A percentile compares a stretch with the other conserved stretches of the same genome.
phyloP scores from a whole-genome alignment of 2,888 invertebrate species.

The Rhorus exstirpatorius region DNA sequence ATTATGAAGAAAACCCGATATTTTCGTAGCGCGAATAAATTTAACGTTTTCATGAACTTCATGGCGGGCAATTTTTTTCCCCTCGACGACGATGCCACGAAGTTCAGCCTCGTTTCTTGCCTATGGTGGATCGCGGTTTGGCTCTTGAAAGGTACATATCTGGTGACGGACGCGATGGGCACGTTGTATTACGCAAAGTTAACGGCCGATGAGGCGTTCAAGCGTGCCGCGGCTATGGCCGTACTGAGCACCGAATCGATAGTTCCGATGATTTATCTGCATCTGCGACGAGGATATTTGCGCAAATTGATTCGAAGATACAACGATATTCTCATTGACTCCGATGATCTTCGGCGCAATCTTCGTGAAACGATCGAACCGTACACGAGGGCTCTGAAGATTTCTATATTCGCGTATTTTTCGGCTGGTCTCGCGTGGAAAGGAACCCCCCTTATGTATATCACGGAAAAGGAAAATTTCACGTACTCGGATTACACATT shows the following conservation, averaged over 20 bases:
- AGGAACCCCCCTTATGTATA: constrained; percentile 55
- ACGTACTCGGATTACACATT: constrained; percentile 70
- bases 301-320: constrained; percentile 67
- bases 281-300: constrained; percentile 58
- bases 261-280: constrained; percentile 67
- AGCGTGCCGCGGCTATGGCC: background rate
- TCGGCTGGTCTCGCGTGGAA: constrained; percentile 65
- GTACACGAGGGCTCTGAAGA: constrained; percentile 64
- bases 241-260: constrained; percentile 68
- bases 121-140: constrained; percentile 66
- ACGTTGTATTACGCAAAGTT: constrained; percentile 38
- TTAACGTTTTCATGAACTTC: constrained; percentile 69
- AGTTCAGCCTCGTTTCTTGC: background rate
- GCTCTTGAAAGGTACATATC: constrained; percentile 53
- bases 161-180: constrained; percentile 21
- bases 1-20: constrained; percentile 51
- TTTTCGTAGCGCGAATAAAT: constrained; percentile 69
- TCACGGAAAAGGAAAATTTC: constrained; percentile 67
- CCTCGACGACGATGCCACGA: background rate
- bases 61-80: constrained; percentile 75
- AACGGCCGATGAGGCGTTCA: constrained; percentile 15
- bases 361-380: constrained; percentile 60
- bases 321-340: constrained; percentile 63
- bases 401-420: constrained; percentile 66
- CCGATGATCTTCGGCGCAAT: constrained; percentile 56